Percentiles rank a stretch among this genome's conserved stretches.
phyloP scores from a whole-genome alignment of 2,888 invertebrate genomes.

The Drosophila mimetica region DNA sequence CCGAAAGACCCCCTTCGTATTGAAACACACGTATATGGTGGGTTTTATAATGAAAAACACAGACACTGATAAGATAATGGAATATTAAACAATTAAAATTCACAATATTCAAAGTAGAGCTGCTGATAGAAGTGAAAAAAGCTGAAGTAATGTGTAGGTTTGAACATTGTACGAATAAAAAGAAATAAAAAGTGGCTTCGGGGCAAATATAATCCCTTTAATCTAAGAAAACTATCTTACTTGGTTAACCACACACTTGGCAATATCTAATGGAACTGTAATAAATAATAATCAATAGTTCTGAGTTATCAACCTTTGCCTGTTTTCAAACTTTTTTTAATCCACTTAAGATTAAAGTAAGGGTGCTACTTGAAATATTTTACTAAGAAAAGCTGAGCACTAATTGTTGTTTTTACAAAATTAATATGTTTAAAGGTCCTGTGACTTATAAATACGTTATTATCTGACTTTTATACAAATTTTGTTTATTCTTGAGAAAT shows the following conservation, averaged over 20 bases:
- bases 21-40: conserved; percentile 14
- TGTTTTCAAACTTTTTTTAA: background rate
- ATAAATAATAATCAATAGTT: conserved; percentile 1
- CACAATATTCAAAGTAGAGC: background rate
- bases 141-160: background rate
- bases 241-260: background rate
- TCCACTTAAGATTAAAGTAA: background rate
- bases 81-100: background rate
- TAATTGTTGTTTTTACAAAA: too few species aligned
- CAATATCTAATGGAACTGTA: background rate
- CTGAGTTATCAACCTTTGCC: background rate
- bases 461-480: too few species aligned
- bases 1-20: conserved; percentile 9
- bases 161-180: background rate
- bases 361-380: background rate
- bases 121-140: background rate
- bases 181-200: background rate
- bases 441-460: too few species aligned
- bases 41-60: conserved; percentile 5
- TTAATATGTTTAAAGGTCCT: too few species aligned
- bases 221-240: background rate
- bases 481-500: too few species aligned
- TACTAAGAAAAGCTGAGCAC: too few species aligned
- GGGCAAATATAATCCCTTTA: background rate
- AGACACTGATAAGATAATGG: conserved; percentile 8